Base-by-base conservation (phyloP, 1,140 invertebrate species). In the Lepidostoma basale region DNA sequence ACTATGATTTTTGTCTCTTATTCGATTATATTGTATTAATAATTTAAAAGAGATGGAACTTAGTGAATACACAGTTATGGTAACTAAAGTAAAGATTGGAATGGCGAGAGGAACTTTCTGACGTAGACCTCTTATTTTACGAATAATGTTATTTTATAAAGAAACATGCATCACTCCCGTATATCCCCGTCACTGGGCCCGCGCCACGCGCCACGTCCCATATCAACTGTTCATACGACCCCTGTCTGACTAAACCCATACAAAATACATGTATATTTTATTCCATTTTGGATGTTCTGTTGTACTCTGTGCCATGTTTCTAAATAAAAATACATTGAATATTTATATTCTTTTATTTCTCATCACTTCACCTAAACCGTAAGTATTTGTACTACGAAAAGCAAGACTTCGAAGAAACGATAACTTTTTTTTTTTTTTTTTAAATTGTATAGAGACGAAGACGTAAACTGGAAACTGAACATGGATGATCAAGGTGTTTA, bases 291-390 rank as follows among this genome's bases (percentile, higher is more conserved):
- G 39, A 40, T 44, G 44, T 62, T 36, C 9, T 36, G 30, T 45
- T 62, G 59, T 62, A 62, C 23, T 62, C 63, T 54, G 69, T 69
- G 68, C 68, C 68, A 69, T 69, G 69, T 70, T 70, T 70, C 63
- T 62, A 49, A 70, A 70, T 70, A 70, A 69, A 69, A 70, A 67
- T 70, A 70, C 69, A 70, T 67, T 67, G 49, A 67, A 70, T 66
- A 62, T 56, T 59, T 56, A 40, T 56, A 47, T 39, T 66, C 56
- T n/a, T 66, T 66, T 49, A n/a, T 23, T 5, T 25, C 22, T 49
- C 20, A 10, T 36, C n/a, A 8, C n/a, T n/a, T n/a, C n/a, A n/a
- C n/a, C n/a, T n/a, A n/a, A n/a, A n/a, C n/a, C n/a, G n/a, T n/a
- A n/a, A n/a, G n/a, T n/a, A n/a, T n/a, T n/a, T n/a, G n/a, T n/a